Evolutionary conservation across 2,888 invertebrate genomes (phyloP).

Genomic region (Papilio protenor): DNA sequence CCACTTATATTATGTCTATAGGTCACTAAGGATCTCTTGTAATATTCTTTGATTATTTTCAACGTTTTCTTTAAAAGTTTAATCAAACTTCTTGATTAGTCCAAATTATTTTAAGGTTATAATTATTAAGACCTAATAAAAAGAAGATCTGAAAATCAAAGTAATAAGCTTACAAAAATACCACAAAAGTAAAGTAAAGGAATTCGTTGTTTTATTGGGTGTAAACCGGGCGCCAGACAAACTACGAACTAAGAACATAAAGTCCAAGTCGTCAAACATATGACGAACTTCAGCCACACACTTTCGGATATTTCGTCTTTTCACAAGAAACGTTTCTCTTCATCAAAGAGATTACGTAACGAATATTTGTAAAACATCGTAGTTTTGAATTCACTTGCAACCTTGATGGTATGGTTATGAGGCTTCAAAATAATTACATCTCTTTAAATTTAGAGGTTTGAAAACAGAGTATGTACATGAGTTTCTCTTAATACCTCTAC

Average conservation of each 20-base stretch:
- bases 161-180: not conserved
- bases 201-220: constrained; percentile 4
- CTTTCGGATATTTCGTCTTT: constrained; percentile 14
- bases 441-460: not conserved
- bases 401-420: not conserved
- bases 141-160: not conserved
- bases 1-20: too few species aligned
- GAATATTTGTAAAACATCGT: constrained; percentile 5
- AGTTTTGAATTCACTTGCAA: constrained; percentile 4
- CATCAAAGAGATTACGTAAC: constrained; percentile 29
- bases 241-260: constrained; percentile 7
- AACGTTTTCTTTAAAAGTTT: too few species aligned
- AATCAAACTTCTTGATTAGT: too few species aligned
- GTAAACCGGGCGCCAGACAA: constrained; percentile 23
- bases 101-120: too few species aligned
- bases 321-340: constrained; percentile 21
- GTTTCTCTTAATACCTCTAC: too few species aligned
- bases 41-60: too few species aligned
- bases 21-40: too few species aligned
- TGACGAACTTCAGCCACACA: constrained; percentile 14
- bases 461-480: not conserved
- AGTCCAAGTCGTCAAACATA: constrained; percentile 11
- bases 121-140: too few species aligned
- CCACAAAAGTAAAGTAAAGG: not conserved
- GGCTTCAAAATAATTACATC: not conserved